phyloP scores from a whole-genome alignment of 2,797 vertebrate genomes.

The Lutra lutra region DNA sequence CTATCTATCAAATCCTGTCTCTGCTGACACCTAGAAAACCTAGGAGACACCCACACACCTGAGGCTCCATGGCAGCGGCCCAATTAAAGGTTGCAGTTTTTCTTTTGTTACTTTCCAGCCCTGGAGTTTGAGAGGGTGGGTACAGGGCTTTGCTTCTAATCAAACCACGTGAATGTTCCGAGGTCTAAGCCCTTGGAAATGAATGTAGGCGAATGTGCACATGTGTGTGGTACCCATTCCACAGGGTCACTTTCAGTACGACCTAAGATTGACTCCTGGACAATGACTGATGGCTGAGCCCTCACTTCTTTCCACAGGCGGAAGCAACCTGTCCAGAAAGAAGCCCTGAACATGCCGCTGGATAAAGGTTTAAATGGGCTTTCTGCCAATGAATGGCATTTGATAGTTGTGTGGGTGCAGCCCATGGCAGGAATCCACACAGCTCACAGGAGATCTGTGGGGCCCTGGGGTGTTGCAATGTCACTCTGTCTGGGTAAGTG shows the following conservation, averaged over 20 bases:
- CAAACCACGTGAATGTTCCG: not conserved
- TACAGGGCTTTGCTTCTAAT: constrained; percentile 46
- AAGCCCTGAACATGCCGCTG: constrained; percentile 13
- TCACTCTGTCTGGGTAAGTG: constrained; percentile 75
- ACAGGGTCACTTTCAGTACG: constrained; percentile 32
- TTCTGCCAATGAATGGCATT: constrained; percentile 69
- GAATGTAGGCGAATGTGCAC: not conserved
- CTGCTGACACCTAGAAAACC: constrained; percentile 68
- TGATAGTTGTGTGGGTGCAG: constrained; percentile 73
- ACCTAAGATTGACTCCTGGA: constrained; percentile 15
- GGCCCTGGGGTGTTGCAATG: constrained; percentile 70
- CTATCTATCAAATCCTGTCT: constrained; percentile 73
- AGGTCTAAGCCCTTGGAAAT: constrained; percentile 46
- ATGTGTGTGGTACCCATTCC: not conserved
- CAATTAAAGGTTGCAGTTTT: constrained; percentile 70
- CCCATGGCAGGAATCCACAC: constrained; percentile 60
- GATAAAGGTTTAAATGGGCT: constrained; percentile 74
- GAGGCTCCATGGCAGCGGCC: constrained; percentile 46
- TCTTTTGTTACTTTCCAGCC: constrained; percentile 72
- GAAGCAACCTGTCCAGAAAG: constrained; percentile 65
- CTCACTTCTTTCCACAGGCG: constrained; percentile 49
- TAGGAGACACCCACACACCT: constrained; percentile 63
- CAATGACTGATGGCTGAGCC: constrained; percentile 15
- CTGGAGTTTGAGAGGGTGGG: constrained; percentile 35
- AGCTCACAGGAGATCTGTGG: constrained; percentile 65